Percentiles rank a stretch among this genome's conserved stretches.
Conservation (phyloP, 2,113 vertebrate genomes). For the Brachyhypopomus occidentalis region DNA sequence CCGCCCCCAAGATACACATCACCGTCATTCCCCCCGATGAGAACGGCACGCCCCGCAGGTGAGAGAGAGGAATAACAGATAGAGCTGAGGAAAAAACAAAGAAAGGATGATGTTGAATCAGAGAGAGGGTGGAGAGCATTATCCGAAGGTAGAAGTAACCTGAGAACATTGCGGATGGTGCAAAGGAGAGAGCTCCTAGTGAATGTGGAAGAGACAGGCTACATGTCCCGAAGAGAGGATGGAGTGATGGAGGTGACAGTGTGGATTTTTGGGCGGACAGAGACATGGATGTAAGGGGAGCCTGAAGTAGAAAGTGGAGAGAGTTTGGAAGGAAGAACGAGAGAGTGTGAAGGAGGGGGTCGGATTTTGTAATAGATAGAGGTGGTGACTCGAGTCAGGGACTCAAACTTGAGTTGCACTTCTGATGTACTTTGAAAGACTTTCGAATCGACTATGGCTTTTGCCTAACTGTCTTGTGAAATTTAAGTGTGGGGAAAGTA, state of each 20-base stretch:
- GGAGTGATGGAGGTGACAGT: conserved; percentile 20
- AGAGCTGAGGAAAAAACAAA: background rate
- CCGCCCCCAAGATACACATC: conserved; percentile 85
- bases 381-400: no score
- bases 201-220: background rate
- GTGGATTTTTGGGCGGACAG: background rate
- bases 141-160: background rate
- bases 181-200: background rate
- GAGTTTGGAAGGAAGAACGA: background rate
- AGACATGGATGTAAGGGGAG: background rate
- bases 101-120: background rate
- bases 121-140: background rate
- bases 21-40: conserved; percentile 88
- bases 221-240: conserved; percentile 2
- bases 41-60: conserved; percentile 89
- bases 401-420: no score
- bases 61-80: conserved; percentile 38
- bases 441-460: no score
- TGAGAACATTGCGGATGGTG: background rate
- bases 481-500: background rate
- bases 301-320: background rate
- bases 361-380: no score
- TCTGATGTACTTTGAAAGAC: no score
- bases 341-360: background rate
- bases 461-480: no score